Evolutionary conservation across 1,140 invertebrate genomes (phyloP).

Genomic region (Galendromus occidentalis): DNA sequence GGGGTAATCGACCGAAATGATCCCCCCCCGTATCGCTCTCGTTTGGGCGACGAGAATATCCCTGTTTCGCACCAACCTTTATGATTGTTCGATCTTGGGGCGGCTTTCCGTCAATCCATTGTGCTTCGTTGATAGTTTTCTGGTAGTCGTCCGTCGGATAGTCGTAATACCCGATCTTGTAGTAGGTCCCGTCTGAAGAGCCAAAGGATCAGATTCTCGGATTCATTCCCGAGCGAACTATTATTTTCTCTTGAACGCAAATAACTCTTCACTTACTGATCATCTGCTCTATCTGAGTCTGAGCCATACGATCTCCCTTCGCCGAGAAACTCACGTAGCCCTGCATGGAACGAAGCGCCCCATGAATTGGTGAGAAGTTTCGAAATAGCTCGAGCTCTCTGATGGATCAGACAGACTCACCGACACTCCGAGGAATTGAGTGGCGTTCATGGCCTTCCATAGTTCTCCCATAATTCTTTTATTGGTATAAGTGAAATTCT

Average conservation of each 20-base stretch:
- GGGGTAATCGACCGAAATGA: not conserved
- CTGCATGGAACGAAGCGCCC: conserved; percentile 40
- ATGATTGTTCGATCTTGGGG: conserved; percentile 82
- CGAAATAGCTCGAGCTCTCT: not conserved
- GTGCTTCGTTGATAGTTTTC: not conserved
- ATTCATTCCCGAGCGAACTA: too few relatives aligned
- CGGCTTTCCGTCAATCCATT: conserved; percentile 43
- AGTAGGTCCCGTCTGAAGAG: conserved; percentile 25
- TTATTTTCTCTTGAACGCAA: too few relatives aligned
- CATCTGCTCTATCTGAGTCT: conserved; percentile 95
- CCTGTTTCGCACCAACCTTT: conserved; percentile 38
- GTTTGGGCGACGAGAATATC: too few relatives aligned
- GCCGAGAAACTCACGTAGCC: conserved; percentile 36
- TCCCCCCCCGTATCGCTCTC: conserved; percentile 19
- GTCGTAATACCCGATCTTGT: conserved; percentile 16
- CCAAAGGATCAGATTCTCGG: too few relatives aligned
- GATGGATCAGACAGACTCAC: conserved; percentile 42
- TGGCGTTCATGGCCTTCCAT: conserved; percentile 89
- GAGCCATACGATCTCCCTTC: conserved; percentile 91
- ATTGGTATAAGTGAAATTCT: conserved; percentile 93
- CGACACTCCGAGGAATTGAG: conserved; percentile 89
- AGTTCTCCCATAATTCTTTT: conserved; percentile 83
- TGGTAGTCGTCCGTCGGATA: conserved; percentile 6
- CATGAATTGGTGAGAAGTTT: not conserved
- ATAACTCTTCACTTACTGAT: conserved; percentile 32